Base-by-base conservation (phyloP, 2,888 invertebrate species). In the Stratiomys singularior region DNA sequence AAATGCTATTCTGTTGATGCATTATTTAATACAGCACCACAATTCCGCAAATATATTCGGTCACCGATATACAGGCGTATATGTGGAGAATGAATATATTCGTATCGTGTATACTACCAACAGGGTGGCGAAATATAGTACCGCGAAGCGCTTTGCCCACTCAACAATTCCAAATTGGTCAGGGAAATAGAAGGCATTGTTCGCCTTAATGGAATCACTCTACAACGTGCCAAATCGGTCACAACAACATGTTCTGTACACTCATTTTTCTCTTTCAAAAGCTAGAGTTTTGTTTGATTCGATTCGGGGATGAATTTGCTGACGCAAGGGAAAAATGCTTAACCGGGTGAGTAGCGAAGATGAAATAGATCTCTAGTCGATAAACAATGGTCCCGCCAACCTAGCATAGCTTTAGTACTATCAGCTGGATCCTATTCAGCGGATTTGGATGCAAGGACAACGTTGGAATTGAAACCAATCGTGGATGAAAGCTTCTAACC, bases 1-100 rank as follows among this genome's bases (percentile, higher is more conserved):
- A 69, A 69, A 69, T 69, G 69, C 69, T 46, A 69, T 46, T 69
- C 69, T 69, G 46, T 44, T 47, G 69, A 69, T 69, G 69, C 69
- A 69, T 69, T 69, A 69, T 69, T 69, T 69, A 69, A 69, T 69
- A 69, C 69, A 69, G 30, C 69, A 47, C 69, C 69, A 46, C 69
- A 69, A 69, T 25, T 46, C 69, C 69, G 27, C 69, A 69, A 69
- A 69, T 69, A 47, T 23, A 69, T 69, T 69, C 69, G 69, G 47
- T 30, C 69, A 46, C 44, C 18, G 69, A 46, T 37, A 46, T 46
- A 25, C 9, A 1, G 37, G 30, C 37, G 9, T 4, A 15, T 0
- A 52, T 37, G 37, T 9, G 37, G 3, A 3, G 37, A 37, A 37
- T 9, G 37, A 37, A 37, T 37, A 9, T 37, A 37, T 9, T 37